Evolutionary conservation across 2,888 invertebrate genomes (phyloP), one percentile per base, ranked within the genome.

Genomic region (Xanthostigma xanthostigma): DNA sequence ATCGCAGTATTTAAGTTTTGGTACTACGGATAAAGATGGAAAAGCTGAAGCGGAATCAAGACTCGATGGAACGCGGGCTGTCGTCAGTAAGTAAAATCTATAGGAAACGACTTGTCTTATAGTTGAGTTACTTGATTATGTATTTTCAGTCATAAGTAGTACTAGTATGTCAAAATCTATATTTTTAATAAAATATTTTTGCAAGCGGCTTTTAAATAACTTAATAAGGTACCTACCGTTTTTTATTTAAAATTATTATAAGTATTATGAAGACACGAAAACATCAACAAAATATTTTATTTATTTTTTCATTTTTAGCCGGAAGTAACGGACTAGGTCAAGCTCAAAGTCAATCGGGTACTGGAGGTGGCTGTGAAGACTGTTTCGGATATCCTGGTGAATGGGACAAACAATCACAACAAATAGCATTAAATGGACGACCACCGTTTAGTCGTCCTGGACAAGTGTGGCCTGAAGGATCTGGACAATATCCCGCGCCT

Each of bases 261-360:
- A 27, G 9, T 11, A 43, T 48, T 40, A 13, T 37, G 33, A 8
- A 33, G 37, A 34, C 10, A 44, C 10, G 11, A 35, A 33, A 27
- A 39, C 14, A 13, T 39, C 9, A 2, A 39, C 12, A 39, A 39
- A 13, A 2, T 2, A 9, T 39, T 39, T 39, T 39, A 39, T 13
- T 13, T 39, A 10, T n/a, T 27, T 27, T 27, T 27, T 27, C n/a
- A n/a, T 45, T 10, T 6, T 55, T 56, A 89, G 88, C 77, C 70
- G 88, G 88, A 42, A 78, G 72, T 53, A 81, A 80, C 60, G 89
- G 89, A 48, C 88, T 89, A 84, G 89, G 89, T 0, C 88, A 88
- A 70, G 89, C 89, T 1, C 89, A 89, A 67, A 88, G 88, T 66
- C 89, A 89, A 66, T 84, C 85, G 44, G 74, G 79, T 50, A 77